These are phyloP conservation scores for Lymantria monacha DNA, from an alignment of 2,888 invertebrate species.

Conservation along the genomic window DNA sequence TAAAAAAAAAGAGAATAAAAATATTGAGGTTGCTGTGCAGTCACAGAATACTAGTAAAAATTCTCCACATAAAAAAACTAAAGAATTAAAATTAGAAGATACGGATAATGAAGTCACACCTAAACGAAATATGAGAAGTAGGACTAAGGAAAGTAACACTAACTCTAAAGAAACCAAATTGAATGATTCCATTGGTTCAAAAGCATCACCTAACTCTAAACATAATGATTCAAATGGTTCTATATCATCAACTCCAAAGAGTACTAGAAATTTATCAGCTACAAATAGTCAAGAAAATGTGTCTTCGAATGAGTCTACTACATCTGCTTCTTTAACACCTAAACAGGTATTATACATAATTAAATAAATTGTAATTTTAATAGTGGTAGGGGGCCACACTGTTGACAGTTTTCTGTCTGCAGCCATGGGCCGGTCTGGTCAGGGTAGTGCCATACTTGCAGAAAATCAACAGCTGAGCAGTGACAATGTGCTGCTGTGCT, in stretches of 20 bases:
- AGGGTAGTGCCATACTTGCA: no score
- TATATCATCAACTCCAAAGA: conserved; percentile 36
- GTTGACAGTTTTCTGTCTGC: background rate
- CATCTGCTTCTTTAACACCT: conserved; percentile 55
- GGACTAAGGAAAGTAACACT: conserved; percentile 47
- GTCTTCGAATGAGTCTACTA: conserved; percentile 51
- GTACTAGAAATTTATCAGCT: conserved; percentile 46
- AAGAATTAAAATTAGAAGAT: conserved; percentile 9
- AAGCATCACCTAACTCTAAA: conserved; percentile 41
- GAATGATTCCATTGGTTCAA: conserved; percentile 33
- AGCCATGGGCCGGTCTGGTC: no score
- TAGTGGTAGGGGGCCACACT: no score
- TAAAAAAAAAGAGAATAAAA: background rate
- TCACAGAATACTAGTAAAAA: conserved; percentile 12
- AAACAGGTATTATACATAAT: conserved; percentile 52
- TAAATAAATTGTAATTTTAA: background rate
- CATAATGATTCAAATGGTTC: conserved; percentile 48
- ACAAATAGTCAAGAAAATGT: conserved; percentile 50
- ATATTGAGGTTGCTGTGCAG: background rate
- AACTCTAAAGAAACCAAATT: conserved; percentile 42
- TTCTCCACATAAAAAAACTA: conserved; percentile 11
- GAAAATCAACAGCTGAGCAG: no score
- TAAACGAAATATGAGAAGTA: conserved; percentile 52
- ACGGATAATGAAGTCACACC: conserved; percentile 38
- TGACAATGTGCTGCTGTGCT: no score